Conservation (phyloP, 2,113 vertebrate genomes). For the Vulpes ferrilata region DNA sequence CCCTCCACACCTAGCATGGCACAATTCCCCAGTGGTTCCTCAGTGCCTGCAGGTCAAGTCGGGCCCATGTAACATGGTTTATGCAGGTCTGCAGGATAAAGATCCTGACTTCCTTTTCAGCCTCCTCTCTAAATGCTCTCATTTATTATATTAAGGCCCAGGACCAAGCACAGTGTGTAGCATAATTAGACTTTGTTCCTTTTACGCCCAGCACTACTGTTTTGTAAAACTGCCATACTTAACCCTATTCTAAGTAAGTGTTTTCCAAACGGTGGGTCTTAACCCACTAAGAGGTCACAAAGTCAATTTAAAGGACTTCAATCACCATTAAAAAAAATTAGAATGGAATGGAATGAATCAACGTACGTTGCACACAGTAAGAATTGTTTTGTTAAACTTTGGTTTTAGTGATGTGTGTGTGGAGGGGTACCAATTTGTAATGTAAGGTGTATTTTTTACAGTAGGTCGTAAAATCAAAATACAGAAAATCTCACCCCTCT, state of each 20-base stretch:
- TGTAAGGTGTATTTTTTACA: not conserved
- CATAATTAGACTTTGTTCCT: not conserved
- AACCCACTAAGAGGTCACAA: not conserved
- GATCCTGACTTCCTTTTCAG: not conserved
- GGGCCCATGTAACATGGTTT: not conserved
- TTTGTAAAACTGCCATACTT: not conserved
- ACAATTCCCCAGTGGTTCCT: not conserved
- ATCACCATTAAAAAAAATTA: not conserved
- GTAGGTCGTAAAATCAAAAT: not conserved
- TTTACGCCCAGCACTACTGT: not conserved
- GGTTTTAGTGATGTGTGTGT: not conserved
- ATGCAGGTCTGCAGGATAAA: not conserved
- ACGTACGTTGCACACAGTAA: not conserved
- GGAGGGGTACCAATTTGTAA: not conserved
- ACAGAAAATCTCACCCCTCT: not conserved
- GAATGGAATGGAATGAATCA: not conserved
- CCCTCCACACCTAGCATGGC: not conserved
- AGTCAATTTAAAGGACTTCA: not conserved
- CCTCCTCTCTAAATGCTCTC: not conserved
- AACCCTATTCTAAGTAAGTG: not conserved
- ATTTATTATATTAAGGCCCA: not conserved
- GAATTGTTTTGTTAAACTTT: not conserved
- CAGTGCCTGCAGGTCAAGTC: accelerated
- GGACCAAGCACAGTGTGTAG: not conserved
- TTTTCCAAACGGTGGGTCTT: not conserved